Conservation (phyloP, 2,888 invertebrate species). For the Eubasilissa splendida region DNA sequence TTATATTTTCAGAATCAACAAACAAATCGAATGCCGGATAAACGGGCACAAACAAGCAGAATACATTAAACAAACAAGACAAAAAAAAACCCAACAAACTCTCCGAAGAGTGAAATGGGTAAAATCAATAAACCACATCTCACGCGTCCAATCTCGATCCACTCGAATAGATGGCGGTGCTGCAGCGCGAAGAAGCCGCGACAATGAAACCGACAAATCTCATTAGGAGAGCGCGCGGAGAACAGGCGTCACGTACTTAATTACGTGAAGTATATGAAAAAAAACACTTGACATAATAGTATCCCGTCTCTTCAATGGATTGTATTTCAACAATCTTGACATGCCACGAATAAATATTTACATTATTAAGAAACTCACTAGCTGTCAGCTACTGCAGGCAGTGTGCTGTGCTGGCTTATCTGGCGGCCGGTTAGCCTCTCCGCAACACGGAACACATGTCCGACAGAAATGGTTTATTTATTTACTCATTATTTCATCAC, state of each 20-base stretch:
- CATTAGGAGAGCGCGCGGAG: not conserved
- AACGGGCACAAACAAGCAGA: too few species aligned
- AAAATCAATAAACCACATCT: slow-evolving; percentile 20
- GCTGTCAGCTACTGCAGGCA: slow-evolving; percentile 19
- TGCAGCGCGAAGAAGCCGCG: not conserved
- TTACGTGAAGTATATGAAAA: slow-evolving; percentile 35
- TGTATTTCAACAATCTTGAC: slow-evolving; percentile 48
- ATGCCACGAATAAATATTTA: slow-evolving; percentile 46
- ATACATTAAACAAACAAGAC: too few species aligned
- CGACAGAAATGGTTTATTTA: too few species aligned
- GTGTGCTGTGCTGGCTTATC: not conserved
- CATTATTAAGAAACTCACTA: slow-evolving; percentile 21
- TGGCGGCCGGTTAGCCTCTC: not conserved
- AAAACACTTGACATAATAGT: slow-evolving; percentile 37
- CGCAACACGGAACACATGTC: too few species aligned
- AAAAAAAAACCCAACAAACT: not conserved
- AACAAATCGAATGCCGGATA: too few species aligned
- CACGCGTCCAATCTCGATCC: not conserved
- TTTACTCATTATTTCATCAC: not conserved
- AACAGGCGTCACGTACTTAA: slow-evolving; percentile 11
- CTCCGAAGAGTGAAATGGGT: not conserved
- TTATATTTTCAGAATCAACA: too few species aligned
- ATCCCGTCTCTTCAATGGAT: slow-evolving; percentile 37
- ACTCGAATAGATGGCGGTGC: not conserved
- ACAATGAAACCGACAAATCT: not conserved